A percentile compares a stretch with the other conserved stretches of the same genome.
These are phyloP conservation scores for Margarornis squamiger DNA, from an alignment of 2,797 vertebrate species.

Conservation along the genomic window DNA sequence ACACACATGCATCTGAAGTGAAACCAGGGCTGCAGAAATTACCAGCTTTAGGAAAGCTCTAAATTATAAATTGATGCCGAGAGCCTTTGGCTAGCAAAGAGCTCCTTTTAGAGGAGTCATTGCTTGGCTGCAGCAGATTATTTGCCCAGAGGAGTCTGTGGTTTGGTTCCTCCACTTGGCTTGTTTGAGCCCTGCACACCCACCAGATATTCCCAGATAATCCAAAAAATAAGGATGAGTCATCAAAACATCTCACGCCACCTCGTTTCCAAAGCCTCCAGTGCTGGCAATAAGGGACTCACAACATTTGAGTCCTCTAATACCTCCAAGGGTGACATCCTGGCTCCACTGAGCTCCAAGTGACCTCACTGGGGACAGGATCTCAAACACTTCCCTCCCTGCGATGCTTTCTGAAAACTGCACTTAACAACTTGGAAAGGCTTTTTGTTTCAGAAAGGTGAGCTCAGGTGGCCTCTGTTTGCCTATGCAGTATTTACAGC, in stretches of 20 bases:
- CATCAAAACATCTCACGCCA: not conserved
- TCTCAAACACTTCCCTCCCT: not conserved
- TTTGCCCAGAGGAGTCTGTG: not conserved
- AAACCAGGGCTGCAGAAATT: not conserved
- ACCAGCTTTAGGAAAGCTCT: not conserved
- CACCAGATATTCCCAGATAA: not conserved
- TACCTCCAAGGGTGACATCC: not conserved
- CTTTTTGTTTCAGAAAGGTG: not conserved
- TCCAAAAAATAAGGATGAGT: not conserved
- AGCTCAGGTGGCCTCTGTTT: not conserved
- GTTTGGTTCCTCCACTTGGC: not conserved
- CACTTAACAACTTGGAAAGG: not conserved
- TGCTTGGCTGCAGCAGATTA: not conserved
- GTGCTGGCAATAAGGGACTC: not conserved
- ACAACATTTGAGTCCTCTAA: not conserved
- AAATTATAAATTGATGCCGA: not conserved
- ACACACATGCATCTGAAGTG: not conserved
- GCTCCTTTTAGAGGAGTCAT: not conserved
- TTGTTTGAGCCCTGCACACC: not conserved
- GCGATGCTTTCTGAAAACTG: not conserved
- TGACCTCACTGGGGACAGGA: not conserved
- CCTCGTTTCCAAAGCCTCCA: not conserved
- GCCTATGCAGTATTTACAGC: not conserved
- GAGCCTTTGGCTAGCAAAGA: not conserved
- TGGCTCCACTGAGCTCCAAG: not conserved